phyloP scores from a whole-genome alignment of 2,113 vertebrate genomes.

The Myrmecophaga tridactyla region DNA sequence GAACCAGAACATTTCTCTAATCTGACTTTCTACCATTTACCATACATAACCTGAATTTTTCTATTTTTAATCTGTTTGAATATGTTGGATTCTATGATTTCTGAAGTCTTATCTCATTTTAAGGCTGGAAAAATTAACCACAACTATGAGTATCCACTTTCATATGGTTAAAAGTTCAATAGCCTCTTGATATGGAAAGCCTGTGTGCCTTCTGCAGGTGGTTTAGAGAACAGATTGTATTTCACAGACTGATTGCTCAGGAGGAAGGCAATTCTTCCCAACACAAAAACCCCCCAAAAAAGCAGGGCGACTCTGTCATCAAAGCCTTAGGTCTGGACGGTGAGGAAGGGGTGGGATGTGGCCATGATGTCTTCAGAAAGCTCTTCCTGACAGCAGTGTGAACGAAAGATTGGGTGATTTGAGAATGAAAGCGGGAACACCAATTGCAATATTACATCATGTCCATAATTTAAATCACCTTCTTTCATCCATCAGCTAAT shows the following conservation, averaged over 20 bases:
- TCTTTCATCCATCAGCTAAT: fast-evolving
- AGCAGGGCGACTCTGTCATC: neutral
- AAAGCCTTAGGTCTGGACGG: too few species aligned
- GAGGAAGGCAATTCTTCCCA: neutral
- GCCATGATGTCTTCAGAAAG: neutral
- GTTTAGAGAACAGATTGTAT: neutral
- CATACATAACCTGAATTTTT: neutral
- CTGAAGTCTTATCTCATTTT: neutral
- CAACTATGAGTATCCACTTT: too few species aligned
- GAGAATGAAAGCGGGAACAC: neutral
- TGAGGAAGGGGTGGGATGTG: neutral
- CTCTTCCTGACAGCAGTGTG: too few species aligned
- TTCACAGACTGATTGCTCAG: neutral
- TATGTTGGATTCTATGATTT: neutral
- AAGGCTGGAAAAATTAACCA: neutral
- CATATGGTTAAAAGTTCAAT: neutral
- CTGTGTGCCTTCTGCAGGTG: neutral
- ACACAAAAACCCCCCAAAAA: neutral
- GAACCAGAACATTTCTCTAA: neutral
- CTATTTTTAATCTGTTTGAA: neutral
- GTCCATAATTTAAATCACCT: neutral
- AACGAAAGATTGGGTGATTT: neutral
- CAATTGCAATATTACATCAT: neutral
- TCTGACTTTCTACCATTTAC: neutral
- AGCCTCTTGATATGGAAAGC: neutral